Evolutionary conservation across 2,113 vertebrate species (phyloP), one percentile per base, ranked within the genome.

Genomic region (Lasiurus borealis): DNA sequence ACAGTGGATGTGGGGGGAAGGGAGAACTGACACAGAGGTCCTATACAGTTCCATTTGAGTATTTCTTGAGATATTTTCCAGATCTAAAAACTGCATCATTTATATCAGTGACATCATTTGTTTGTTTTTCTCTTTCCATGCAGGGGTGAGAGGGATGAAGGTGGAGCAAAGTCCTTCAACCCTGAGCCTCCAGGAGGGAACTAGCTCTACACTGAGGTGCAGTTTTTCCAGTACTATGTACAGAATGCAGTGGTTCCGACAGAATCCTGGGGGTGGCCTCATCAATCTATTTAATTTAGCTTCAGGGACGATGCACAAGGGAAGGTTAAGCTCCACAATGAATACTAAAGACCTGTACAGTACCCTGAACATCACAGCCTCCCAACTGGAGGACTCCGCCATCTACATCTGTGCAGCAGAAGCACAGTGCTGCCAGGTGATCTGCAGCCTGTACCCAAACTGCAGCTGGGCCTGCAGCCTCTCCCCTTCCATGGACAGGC

Each of bases 91-190:
- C 1, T 9, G 0, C 4, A 29, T 29, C 27, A 31, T 7, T 14
- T 59, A 27, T 88, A 57, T 0, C 59, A 57, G 44, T 27, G 40
- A 44, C 3, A 19, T 40, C 0, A 2, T 36, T 7, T 34, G 54
- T 44, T 15, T 66, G 14, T 66, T 77, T 77, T 77, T 80, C 16
- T 85, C 44, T 92, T 84, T 94, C 88, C 40, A n/a, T 31, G 13
- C 89, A 96, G 95, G 46, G 59, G 77, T 95, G 73, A 93, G 13
- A 71, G 89, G 83, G 10, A 0, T 18, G 44, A 6, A 59, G 1
- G 96, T 94, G 88, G 52, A 85, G 19, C 96, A 96, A 73, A 84
- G 59, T 13, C 85, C 80, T 81, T 36, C 64, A 34, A 9, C 5
- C 27, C 44, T 44, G 81, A 83, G 59, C 34, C 54, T 57, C 34